Base-by-base conservation (phyloP, 2,888 invertebrate genomes). In the Tinea trinotella region DNA sequence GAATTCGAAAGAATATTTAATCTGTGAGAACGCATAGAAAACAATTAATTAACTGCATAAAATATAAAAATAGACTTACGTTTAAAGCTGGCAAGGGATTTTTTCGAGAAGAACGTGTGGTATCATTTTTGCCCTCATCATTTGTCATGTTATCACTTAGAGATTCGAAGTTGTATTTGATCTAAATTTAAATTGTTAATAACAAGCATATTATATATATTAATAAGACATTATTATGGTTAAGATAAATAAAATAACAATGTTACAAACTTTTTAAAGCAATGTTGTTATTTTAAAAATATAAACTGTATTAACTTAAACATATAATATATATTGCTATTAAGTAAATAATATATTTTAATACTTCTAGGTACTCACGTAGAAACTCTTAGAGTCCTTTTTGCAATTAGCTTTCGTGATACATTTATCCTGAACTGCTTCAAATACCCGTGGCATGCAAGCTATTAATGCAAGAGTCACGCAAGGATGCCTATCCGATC, bases 381-480 rank as follows among this genome's bases (percentile, higher is more conserved):
- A 93, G 73, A 93, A 94, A 57, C 91, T 91, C 67, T 94, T 94
- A 0, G 93, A 93, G 67, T 94, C 94, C 71, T 93, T 93, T 67
- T 93, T 94, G 76, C 93, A 93, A 66, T 93, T 93, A 0, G 94
- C 93, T 67, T 93, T 94, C 0, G 91, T 91, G 53, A 94, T 94
- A 65, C 92, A 93, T 65, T 91, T 92, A 62, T 94, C 93, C 66
- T 93, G 92, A 1, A 94, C 93, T 0, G 93, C 92, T 74, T 93
- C 93, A 60, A 93, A 93, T 0, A 94, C 94, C 54, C 89, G 87
- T 0, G 94, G 93, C 93, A 94, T 93, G 44, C 91, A 90, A 0
- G 93, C 93, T 52, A 94, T 93, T 10, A 94, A 79, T 0, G 93
- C 93, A 18, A 94, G 71, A 0, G 93, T 93, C 0, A 94, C 93